Percentiles rank a stretch among this genome's conserved stretches.
These are phyloP conservation scores for Sturnus vulgaris DNA, from an alignment of 2,113 vertebrate species.

Conservation along the genomic window DNA sequence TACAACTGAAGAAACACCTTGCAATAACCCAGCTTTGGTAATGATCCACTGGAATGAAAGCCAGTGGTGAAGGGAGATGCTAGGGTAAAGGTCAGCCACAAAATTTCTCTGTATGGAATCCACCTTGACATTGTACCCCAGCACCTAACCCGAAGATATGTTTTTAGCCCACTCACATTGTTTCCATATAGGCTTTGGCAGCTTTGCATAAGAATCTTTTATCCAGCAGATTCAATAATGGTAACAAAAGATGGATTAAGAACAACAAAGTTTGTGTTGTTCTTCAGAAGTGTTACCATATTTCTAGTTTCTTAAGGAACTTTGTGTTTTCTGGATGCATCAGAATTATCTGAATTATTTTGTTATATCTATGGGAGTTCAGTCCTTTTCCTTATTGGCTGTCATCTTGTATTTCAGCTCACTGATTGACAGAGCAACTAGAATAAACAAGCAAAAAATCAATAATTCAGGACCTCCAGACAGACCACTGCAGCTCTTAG, in stretches of 20 bases:
- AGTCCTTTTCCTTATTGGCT: conserved; percentile 79
- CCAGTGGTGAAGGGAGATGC: not conserved
- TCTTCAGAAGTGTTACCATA: conserved; percentile 1
- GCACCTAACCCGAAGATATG: not conserved
- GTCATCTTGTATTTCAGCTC: conserved; percentile 86
- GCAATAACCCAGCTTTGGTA: not conserved
- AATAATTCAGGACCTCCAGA: conserved; percentile 83
- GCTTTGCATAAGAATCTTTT: not conserved
- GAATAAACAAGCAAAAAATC: conserved; percentile 85
- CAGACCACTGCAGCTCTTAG: conserved; percentile 74
- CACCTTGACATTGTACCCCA: not conserved
- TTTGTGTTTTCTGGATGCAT: not conserved
- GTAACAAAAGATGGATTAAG: not conserved
- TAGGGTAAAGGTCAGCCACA: not conserved
- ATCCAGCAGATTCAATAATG: not conserved
- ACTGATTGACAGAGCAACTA: conserved; percentile 87
- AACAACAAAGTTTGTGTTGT: not conserved
- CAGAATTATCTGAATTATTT: conserved; percentile 41
- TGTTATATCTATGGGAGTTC: conserved; percentile 69
- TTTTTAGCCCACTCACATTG: not conserved
- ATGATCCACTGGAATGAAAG: not conserved
- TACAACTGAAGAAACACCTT: not conserved
- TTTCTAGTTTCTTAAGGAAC: not conserved
- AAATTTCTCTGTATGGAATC: not conserved
- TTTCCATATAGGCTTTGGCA: not conserved